A percentile compares a stretch with the other conserved stretches of the same genome.
phyloP scores from a whole-genome alignment of 2,888 invertebrate genomes.

The Trachelus stipa region DNA sequence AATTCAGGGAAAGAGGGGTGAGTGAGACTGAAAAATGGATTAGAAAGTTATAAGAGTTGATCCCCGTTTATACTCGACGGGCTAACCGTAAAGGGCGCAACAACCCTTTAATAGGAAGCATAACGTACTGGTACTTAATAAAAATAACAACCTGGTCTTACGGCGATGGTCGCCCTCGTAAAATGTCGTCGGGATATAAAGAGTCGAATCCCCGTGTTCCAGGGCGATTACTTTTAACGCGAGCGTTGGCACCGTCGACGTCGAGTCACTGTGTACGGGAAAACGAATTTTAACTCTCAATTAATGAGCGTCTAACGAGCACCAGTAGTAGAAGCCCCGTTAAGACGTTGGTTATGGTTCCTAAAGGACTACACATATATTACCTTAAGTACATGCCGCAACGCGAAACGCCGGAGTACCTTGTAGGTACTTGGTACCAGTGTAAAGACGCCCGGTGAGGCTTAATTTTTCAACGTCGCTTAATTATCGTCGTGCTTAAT shows the following conservation, averaged over 20 bases:
- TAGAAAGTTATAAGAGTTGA: not conserved
- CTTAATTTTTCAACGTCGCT: constrained; percentile 23
- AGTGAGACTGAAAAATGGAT: constrained; percentile 18
- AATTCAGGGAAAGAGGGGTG: constrained; percentile 18
- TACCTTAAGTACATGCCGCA: constrained; percentile 16
- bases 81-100: not conserved
- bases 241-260: not conserved
- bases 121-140: constrained; percentile 14
- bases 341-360: constrained; percentile 6
- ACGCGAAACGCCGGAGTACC: constrained; percentile 19
- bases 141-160: constrained; percentile 15
- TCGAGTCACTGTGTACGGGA: not conserved
- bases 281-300: constrained; percentile 39
- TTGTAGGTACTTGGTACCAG: constrained; percentile 2
- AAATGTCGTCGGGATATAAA: constrained; percentile 3
- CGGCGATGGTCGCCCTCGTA: constrained; percentile 1
- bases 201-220: constrained; percentile 15
- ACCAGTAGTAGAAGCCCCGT: constrained; percentile 19
- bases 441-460: constrained; percentile 33
- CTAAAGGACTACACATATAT: constrained; percentile 8
- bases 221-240: constrained; percentile 3
- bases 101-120: constrained; percentile 15
- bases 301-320: constrained; percentile 29
- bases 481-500: constrained; percentile 47
- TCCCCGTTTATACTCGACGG: no score